A percentile compares a stretch with the other conserved stretches of the same genome.
phyloP scores from a whole-genome alignment of 1,140 invertebrate genomes.

The Panagrolaimus sp. region DNA sequence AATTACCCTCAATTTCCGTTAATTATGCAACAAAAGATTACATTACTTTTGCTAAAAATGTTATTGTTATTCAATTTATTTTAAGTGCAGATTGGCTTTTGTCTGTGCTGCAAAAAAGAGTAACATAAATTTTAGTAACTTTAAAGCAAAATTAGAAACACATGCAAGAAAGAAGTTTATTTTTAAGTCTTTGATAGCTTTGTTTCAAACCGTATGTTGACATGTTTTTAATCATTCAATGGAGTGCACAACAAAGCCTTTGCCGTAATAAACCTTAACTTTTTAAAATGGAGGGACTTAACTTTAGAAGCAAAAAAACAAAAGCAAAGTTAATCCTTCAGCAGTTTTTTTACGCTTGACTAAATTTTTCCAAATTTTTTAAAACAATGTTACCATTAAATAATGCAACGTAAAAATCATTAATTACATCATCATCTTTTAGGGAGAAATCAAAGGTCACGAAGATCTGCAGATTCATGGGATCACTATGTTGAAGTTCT shows the following conservation, averaged over 20 bases:
- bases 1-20: not conserved
- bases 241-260: not conserved
- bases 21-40: too few relatives aligned
- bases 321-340: too few relatives aligned
- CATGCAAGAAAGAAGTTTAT: not conserved
- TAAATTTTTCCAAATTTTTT: too few relatives aligned
- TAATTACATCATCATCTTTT: constrained; percentile 12
- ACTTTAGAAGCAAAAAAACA: too few relatives aligned
- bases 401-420: too few relatives aligned
- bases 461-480: constrained; percentile 61
- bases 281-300: too few relatives aligned
- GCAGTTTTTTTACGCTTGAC: too few relatives aligned
- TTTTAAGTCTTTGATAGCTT: not conserved
- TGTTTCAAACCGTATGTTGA: not conserved
- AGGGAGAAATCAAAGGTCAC: constrained; percentile 27
- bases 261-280: too few relatives aligned
- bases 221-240: not conserved
- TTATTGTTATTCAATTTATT: too few relatives aligned
- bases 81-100: too few relatives aligned
- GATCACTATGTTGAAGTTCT: constrained; percentile 74
- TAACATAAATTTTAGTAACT: not conserved
- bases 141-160: not conserved
- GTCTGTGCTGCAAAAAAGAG: not conserved
- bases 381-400: too few relatives aligned
- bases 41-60: too few relatives aligned